These are phyloP conservation scores for Eira barbara DNA, from an alignment of 2,113 vertebrate species.

Conservation along the genomic window DNA sequence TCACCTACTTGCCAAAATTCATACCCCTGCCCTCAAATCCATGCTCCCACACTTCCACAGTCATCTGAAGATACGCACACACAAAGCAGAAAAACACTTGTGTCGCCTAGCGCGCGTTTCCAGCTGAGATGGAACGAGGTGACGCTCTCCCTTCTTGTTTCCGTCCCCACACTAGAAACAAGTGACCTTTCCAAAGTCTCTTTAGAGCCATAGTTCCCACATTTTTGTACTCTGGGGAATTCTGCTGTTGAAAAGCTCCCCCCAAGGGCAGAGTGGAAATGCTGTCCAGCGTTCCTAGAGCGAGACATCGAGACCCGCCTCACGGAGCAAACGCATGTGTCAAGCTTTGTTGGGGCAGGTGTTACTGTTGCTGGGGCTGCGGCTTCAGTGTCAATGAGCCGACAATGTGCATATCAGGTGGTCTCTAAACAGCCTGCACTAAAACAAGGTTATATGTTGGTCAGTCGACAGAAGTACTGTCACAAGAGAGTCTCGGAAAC, in stretches of 20 bases:
- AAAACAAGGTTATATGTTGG: not conserved
- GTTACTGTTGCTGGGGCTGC: not conserved
- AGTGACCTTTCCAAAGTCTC: not conserved
- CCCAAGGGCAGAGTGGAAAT: not conserved
- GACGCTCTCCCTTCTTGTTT: not conserved
- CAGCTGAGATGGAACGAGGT: not conserved
- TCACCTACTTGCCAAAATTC: not conserved
- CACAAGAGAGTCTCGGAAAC: not conserved
- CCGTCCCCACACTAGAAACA: not conserved
- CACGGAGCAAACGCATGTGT: not conserved
- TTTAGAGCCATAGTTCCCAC: not conserved
- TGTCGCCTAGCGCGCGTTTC: fast-evolving
- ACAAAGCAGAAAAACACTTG: not conserved
- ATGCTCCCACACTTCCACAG: no score
- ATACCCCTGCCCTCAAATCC: not conserved
- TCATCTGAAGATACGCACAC: not conserved
- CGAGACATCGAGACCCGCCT: not conserved
- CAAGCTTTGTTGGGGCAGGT: not conserved
- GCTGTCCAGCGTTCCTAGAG: no score
- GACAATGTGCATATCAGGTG: not conserved
- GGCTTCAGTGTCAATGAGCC: not conserved
- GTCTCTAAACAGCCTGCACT: not conserved
- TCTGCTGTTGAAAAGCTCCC: not conserved
- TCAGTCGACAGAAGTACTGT: not conserved
- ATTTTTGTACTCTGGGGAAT: not conserved